phyloP scores from a whole-genome alignment of 2,113 vertebrate species.

The pig (Sus scrofa) region T2T-Sscrofa CM000818.6:6701001-6701500 shows the following conservation, averaged over 20 bases:
- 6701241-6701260: background rate
- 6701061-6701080: background rate
- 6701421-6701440: background rate
- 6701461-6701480: background rate
- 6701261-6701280: background rate
- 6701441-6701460: background rate
- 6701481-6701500: background rate
- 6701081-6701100: background rate
- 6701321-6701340: background rate
- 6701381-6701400: background rate
- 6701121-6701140: background rate
- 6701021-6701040: background rate
- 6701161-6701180: background rate
- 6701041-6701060: background rate
- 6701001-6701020: background rate
- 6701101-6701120: background rate
- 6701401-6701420: background rate
- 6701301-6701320: background rate
- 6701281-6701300: background rate
- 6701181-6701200: background rate
- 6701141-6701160: background rate
- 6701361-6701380: background rate
- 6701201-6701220: background rate
- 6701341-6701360: constrained; percentile 9
- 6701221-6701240: background rate